A percentile compares a stretch with the other conserved stretches of the same genome.
These are phyloP conservation scores for Aphidius ervi DNA, from an alignment of 1,140 invertebrate genomes.

Conservation along the genomic window DNA sequence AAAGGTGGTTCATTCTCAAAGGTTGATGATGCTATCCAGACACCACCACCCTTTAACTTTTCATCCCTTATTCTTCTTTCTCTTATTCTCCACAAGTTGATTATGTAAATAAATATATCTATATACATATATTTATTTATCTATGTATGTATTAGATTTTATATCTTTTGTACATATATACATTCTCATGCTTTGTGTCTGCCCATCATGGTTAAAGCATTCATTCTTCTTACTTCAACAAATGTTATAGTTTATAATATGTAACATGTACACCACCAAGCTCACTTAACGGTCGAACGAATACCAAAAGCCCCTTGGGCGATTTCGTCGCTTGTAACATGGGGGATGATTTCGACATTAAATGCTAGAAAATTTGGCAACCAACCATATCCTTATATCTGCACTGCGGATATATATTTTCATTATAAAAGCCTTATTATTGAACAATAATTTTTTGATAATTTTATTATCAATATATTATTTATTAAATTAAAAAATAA, in stretches of 20 bases:
- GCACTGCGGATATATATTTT: slow-evolving; percentile 3
- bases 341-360: not conserved
- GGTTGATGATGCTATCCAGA: too few relatives aligned
- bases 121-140: too few relatives aligned
- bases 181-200: too few relatives aligned
- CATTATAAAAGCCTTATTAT: too few relatives aligned
- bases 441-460: not conserved
- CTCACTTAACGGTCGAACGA: slow-evolving; percentile 18
- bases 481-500: too few relatives aligned
- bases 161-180: too few relatives aligned
- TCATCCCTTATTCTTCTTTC: not conserved
- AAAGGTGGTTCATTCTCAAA: slow-evolving; percentile 18
- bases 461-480: not conserved
- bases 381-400: not conserved
- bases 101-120: slow-evolving; percentile 1
- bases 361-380: slow-evolving; percentile 12
- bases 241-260: too few relatives aligned
- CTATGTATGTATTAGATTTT: too few relatives aligned
- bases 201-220: too few relatives aligned
- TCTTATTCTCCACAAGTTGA: not conserved
- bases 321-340: not conserved
- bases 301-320: slow-evolving; percentile 13
- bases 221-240: too few relatives aligned
- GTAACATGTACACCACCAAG: not conserved
- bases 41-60: not conserved